phyloP scores from a whole-genome alignment of 2,113 vertebrate genomes.

The Leiothrix lutea region DNA sequence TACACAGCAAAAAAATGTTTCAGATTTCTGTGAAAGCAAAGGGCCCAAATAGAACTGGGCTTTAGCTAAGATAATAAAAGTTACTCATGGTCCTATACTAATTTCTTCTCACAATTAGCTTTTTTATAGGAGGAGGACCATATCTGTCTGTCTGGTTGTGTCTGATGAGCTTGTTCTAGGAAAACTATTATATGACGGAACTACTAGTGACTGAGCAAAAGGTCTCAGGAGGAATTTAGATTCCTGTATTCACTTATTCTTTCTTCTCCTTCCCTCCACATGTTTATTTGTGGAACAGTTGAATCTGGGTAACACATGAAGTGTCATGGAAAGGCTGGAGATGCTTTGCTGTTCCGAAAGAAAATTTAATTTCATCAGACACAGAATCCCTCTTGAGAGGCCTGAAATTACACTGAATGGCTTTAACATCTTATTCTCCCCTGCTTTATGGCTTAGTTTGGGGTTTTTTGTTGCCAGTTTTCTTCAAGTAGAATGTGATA shows the following conservation, averaged over 20 bases:
- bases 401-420: background rate
- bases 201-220: background rate
- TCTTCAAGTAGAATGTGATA: background rate
- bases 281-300: background rate
- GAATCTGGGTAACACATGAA: background rate
- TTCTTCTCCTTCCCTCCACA: background rate
- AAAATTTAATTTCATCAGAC: background rate
- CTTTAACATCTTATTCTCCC: background rate
- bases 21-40: background rate
- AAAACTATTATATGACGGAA: background rate
- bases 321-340: background rate
- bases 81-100: background rate
- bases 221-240: background rate
- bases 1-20: background rate
- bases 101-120: background rate
- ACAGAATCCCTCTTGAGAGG: background rate
- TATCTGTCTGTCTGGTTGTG: background rate
- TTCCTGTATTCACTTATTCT: background rate
- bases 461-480: background rate
- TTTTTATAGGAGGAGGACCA: background rate
- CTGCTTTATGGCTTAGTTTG: background rate
- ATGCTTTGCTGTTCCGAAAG: background rate
- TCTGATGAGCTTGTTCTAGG: background rate
- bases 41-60: accelerated
- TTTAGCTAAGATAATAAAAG: background rate